Conservation (phyloP, 1,140 invertebrate genomes). For the Papilio polytes region DNA sequence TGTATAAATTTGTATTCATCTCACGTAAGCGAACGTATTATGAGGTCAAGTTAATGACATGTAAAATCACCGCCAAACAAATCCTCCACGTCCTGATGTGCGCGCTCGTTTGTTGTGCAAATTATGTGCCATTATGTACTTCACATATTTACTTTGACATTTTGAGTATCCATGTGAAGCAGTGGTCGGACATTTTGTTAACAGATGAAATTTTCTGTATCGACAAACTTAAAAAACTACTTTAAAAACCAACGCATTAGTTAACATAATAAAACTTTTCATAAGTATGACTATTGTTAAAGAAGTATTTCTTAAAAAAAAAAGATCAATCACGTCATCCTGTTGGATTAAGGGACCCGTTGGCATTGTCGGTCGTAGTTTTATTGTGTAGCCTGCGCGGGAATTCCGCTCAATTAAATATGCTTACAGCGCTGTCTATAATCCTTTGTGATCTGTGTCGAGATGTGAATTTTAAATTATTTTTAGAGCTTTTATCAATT, state of each 20-base stretch:
- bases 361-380: background rate
- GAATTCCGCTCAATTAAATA: conserved; percentile 6
- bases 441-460: background rate
- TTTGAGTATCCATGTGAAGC: background rate
- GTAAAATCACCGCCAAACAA: background rate
- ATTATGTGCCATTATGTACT: background rate
- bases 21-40: background rate
- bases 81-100: background rate
- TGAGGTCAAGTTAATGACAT: background rate
- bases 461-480: background rate
- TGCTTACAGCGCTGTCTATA: background rate
- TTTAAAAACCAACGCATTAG: too few relatives aligned
- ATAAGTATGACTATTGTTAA: background rate
- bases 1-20: conserved; percentile 3
- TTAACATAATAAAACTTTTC: background rate
- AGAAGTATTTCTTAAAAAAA: background rate
- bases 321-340: background rate
- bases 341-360: background rate
- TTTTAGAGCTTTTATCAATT: background rate
- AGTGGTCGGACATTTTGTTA: background rate
- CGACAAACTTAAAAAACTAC: too few relatives aligned
- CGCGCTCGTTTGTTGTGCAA: conserved; percentile 2
- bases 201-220: background rate
- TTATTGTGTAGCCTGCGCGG: background rate
- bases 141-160: background rate